Base-by-base conservation (phyloP, 1,140 invertebrate genomes). In the Cepaea nemoralis region DNA sequence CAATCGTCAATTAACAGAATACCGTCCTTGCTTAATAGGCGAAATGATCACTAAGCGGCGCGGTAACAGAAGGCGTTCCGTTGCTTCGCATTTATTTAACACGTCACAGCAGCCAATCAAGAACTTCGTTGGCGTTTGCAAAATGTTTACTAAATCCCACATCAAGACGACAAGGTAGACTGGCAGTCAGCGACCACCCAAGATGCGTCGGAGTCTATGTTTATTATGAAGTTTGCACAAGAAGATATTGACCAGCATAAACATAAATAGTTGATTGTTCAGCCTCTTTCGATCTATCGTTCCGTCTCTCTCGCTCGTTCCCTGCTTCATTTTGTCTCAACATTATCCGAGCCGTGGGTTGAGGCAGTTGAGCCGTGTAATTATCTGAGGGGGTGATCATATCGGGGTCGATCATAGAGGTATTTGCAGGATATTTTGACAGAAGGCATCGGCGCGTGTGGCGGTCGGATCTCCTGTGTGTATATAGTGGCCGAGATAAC, bases 51-150 rank as follows among this genome's bases (percentile, higher is more conserved):
- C 27, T 63, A 63, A 63, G 22, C 59, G 59, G 59, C 22, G 27
- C 27, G n/a, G 59, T 63, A 74, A 74, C 71, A 74, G 75, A 66
- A 66, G 75, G 75, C 75, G 75, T 77, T 77, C 75, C 48, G 37
- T 77, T 77, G 75, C 75, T 35, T 35, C 63, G 50, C 75, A 77
- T 77, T 77, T 77, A 77, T 77, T 77, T 77, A 77, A 77, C 75
- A 35, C 75, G 75, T 77, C 75, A 77, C 31, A n/a, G 24, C 75
- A 63, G 37, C 75, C 75, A 77, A 77, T 77, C 75, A 77, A 42
- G 39, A 48, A 24, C 55, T 35, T 1, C n/a, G 31, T 50, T 55
- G 75, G 31, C 31, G 48, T 40, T 66, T 77, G 19, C 50, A 77
- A 77, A 77, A 66, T 77, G 75, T 77, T 77, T 77, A 77, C 48